Evolutionary conservation across 1,140 invertebrate species (phyloP).

Genomic region (Teleopsis dalmanni): DNA sequence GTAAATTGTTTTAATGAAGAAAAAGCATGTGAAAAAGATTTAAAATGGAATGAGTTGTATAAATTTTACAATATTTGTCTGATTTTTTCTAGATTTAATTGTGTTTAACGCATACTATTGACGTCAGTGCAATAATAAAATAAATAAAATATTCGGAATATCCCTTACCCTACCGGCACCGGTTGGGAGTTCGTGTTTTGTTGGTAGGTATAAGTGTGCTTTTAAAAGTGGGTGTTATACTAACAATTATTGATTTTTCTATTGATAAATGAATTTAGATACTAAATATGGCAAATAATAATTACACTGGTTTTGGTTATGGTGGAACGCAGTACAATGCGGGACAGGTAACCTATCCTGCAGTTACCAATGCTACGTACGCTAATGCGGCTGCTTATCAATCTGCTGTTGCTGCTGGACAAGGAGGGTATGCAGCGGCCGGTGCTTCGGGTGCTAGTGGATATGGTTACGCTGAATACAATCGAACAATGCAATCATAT

Average conservation of each 20-base stretch:
- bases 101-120: too few relatives aligned
- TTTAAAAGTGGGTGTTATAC: too few relatives aligned
- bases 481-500: conserved; percentile 53
- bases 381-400: conserved; percentile 39
- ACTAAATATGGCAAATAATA: conserved; percentile 74
- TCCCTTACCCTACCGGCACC: too few relatives aligned
- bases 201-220: too few relatives aligned
- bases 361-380: conserved; percentile 40
- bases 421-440: conserved; percentile 27
- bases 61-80: too few relatives aligned
- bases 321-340: conserved; percentile 64
- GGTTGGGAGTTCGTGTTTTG: too few relatives aligned
- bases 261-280: neutral
- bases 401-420: conserved; percentile 38
- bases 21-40: too few relatives aligned
- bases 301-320: conserved; percentile 88
- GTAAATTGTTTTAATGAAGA: too few relatives aligned
- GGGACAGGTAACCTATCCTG: conserved; percentile 37
- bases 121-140: too few relatives aligned
- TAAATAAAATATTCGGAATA: too few relatives aligned
- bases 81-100: too few relatives aligned
- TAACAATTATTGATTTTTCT: conserved; percentile 6
- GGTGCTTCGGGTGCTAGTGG: conserved; percentile 54
- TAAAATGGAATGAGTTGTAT: too few relatives aligned
- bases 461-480: conserved; percentile 59